Evolutionary conservation across 2,888 invertebrate species (phyloP).

Genomic region (Crocallis elinguaria): DNA sequence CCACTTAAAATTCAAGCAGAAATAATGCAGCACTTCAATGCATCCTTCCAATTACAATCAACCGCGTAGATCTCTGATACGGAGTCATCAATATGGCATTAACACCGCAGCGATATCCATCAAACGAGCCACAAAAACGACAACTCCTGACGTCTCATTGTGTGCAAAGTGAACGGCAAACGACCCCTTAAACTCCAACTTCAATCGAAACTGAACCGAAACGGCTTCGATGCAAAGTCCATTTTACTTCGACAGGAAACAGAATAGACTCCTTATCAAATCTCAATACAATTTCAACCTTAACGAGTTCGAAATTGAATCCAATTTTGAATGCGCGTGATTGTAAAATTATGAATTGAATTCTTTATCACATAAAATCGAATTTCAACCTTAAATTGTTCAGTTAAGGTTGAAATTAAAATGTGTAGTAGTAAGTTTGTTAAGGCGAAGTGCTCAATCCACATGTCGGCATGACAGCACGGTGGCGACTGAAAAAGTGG

Average conservation of each 20-base stretch:
- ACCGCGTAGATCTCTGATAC: slow-evolving; percentile 34
- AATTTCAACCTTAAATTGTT: slow-evolving; percentile 1
- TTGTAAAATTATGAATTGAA: slow-evolving; percentile 31
- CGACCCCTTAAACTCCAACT: slow-evolving; percentile 53
- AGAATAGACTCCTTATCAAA: background rate
- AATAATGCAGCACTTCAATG: slow-evolving; percentile 17
- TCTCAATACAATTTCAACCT: slow-evolving; percentile 30
- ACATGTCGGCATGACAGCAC: slow-evolving; percentile 48
- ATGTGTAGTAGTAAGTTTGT: slow-evolving; percentile 24
- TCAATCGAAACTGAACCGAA: slow-evolving; percentile 44
- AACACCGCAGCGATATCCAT: slow-evolving; percentile 62
- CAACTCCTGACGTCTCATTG: slow-evolving; percentile 66
- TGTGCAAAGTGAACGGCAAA: slow-evolving; percentile 57
- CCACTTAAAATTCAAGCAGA: slow-evolving; percentile 17
- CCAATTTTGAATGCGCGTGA: slow-evolving; percentile 9
- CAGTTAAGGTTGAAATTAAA: slow-evolving; percentile 12
- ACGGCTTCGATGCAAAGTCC: background rate
- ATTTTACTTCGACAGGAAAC: background rate
- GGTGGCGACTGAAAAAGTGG: slow-evolving; percentile 66
- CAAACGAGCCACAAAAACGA: slow-evolving; percentile 63
- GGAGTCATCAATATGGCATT: slow-evolving; percentile 60
- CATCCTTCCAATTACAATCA: slow-evolving; percentile 38
- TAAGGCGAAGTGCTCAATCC: slow-evolving; percentile 61
- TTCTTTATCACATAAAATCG: background rate
- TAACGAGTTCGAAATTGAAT: slow-evolving; percentile 15